A percentile compares a stretch with the other conserved stretches of the same genome.
These are phyloP conservation scores for Scarus forsteni DNA, from an alignment of 2,797 vertebrate genomes.

Conservation along the genomic window DNA sequence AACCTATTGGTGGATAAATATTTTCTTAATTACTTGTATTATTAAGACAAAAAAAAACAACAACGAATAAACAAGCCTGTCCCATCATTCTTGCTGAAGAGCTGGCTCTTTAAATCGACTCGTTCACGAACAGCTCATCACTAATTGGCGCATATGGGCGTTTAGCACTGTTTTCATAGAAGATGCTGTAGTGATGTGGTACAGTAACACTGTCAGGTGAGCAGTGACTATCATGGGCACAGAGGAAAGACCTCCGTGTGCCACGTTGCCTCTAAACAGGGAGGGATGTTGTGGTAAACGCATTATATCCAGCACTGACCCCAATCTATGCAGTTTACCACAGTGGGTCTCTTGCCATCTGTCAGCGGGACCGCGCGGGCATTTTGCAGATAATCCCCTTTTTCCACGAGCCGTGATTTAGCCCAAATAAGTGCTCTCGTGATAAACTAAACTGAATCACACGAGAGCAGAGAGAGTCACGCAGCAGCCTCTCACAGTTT, in stretches of 20 bases:
- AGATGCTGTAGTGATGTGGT: not conserved
- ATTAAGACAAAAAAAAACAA: too few relatives aligned
- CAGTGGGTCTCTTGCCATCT: conserved; percentile 58
- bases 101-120: too few relatives aligned
- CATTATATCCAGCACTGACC: conserved; percentile 51
- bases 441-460: conserved; percentile 4
- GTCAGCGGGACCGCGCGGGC: conserved; percentile 27
- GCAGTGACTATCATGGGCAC: not conserved
- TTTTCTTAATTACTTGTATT: too few relatives aligned
- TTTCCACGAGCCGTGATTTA: conserved; percentile 18
- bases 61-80: too few relatives aligned
- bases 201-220: conserved; percentile 5
- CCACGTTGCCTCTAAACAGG: conserved; percentile 10
- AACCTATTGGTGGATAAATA: too few relatives aligned
- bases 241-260: not conserved
- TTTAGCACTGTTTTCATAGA: not conserved
- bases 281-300: conserved; percentile 2
- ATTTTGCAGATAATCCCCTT: conserved; percentile 54
- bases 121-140: too few relatives aligned
- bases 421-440: conserved; percentile 32
- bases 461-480: not conserved
- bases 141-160: too few relatives aligned
- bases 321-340: conserved; percentile 50
- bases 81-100: too few relatives aligned
- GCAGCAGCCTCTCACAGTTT: too few relatives aligned